A percentile compares a stretch with the other conserved stretches of the same genome.
phyloP scores from a whole-genome alignment of 2,888 invertebrate genomes.

The Limnephilus marmoratus region DNA sequence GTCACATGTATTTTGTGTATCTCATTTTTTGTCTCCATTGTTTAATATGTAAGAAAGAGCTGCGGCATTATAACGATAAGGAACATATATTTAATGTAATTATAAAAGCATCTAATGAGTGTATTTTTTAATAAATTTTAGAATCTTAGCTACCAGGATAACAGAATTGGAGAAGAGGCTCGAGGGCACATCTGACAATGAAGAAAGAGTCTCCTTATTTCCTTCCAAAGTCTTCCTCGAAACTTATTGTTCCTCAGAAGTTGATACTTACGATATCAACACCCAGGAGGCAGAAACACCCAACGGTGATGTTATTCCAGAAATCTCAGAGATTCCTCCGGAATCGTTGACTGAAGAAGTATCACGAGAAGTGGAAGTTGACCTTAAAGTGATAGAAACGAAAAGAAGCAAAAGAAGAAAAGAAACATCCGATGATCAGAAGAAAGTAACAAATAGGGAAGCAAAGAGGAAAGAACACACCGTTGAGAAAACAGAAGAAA shows the following conservation, averaged over 20 bases:
- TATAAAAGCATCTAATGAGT: not conserved
- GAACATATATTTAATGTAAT: too few species aligned
- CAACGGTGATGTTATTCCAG: not conserved
- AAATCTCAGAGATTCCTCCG: not conserved
- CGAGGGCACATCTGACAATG: conserved; percentile 79
- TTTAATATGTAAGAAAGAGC: too few species aligned
- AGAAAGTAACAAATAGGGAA: conserved; percentile 20
- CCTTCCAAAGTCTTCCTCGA: conserved; percentile 83
- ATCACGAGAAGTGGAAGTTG: not conserved
- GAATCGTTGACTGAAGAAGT: not conserved
- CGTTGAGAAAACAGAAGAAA: conserved; percentile 27
- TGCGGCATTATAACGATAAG: too few species aligned
- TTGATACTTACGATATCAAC: conserved; percentile 69
- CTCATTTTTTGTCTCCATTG: too few species aligned
- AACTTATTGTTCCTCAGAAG: conserved; percentile 77
- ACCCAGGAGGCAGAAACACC: not conserved
- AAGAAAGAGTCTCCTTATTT: conserved; percentile 76
- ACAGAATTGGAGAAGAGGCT: conserved; percentile 88
- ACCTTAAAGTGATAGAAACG: conserved; percentile 17
- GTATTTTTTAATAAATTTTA: conserved; percentile 69
- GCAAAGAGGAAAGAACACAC: not conserved
- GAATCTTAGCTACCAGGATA: conserved; percentile 88
- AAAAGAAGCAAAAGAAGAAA: conserved; percentile 44
- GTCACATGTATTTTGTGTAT: too few species aligned
- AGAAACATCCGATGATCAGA: not conserved